Evolutionary conservation across 2,113 vertebrate genomes (phyloP), one percentile per base, ranked within the genome.

Genomic region (Castor canadensis): DNA sequence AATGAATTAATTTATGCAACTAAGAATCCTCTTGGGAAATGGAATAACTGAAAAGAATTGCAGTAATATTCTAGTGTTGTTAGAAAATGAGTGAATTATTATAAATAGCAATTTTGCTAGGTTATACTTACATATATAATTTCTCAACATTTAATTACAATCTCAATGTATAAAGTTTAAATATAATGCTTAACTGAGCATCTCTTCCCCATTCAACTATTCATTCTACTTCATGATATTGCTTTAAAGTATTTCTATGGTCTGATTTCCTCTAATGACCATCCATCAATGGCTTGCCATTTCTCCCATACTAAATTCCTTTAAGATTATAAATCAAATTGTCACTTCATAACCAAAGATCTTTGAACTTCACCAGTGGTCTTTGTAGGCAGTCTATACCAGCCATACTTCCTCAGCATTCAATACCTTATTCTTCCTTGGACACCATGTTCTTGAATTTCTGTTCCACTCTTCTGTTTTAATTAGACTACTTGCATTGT

Each of bases 1-100:
- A 96, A 91, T 22, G 62, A 93, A 89, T 95, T 96, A 81, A 90
- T 90, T 96, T 97, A 95, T 87, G 56, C 54, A 91, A 40, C 76
- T 89, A 92, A 92, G 47, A 77, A 77, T 30, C 35, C 81, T 79
- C 81, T 92, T 86, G 75, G 82, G 82, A 95, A 90, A 81, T 71
- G 43, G 82, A 92, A 84, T 60, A 95, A 49, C 12, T 19, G 6
- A 81, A 93, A 97, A 87, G 8, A 95, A 91, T 85, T 92, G 3
- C 2, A 91, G 35, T 47, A 69, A 89, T 89, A 93, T 47, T 15
- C 9, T 71, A 82, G 20, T 26, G 38, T 87, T 91, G 5, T 38
- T 87, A 89, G 52, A 87, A 87, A 86, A 87, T 77, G 10, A 81
- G 13, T 47, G 5, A 2, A 66, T 81, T 89, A 67, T 67, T 87